Conservation (phyloP, 2,113 vertebrate species). For the Rhadina sibilatrix region DNA sequence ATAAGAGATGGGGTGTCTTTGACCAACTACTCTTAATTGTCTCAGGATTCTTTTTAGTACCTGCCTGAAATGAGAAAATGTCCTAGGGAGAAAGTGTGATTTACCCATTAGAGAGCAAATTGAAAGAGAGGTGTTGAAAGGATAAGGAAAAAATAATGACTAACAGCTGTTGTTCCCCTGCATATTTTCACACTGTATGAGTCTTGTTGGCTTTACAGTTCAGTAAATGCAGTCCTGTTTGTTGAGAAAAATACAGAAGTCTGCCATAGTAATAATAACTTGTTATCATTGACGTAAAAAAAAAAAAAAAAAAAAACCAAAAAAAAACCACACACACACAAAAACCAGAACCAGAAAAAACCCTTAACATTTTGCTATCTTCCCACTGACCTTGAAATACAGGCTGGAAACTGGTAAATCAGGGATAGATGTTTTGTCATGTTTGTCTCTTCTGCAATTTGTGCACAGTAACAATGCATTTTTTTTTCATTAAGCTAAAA, state of each 20-base stretch:
- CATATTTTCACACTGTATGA: background rate
- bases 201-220: background rate
- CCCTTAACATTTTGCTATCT: background rate
- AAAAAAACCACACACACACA: accelerated
- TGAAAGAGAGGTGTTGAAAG: conserved; percentile 58
- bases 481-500: background rate
- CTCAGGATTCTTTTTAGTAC: conserved; percentile 7
- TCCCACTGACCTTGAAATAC: background rate
- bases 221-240: background rate
- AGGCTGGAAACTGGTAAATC: background rate
- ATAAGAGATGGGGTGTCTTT: background rate
- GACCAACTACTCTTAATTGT: background rate
- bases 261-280: background rate
- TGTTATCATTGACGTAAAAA: background rate
- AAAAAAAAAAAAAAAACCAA: background rate
- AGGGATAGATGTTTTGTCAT: background rate
- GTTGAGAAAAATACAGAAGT: background rate
- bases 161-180: conserved; percentile 48
- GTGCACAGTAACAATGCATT: background rate
- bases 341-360: background rate
- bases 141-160: conserved; percentile 53
- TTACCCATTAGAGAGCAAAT: conserved; percentile 52
- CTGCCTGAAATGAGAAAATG: conserved; percentile 21
- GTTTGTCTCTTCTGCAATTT: background rate
- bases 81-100: conserved; percentile 51